Conservation (phyloP, 2,888 invertebrate genomes). For the Nezara viridula region DNA sequence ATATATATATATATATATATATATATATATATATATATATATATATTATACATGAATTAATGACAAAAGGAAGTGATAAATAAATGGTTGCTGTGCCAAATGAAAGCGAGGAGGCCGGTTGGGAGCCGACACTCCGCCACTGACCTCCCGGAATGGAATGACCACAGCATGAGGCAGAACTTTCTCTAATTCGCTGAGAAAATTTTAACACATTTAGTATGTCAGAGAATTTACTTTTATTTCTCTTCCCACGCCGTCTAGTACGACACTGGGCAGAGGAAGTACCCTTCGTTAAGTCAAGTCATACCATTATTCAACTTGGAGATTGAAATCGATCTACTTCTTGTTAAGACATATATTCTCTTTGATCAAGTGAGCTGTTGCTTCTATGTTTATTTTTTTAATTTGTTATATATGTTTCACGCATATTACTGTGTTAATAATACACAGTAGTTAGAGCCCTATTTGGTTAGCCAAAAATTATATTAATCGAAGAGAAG, state of each 20-base stretch:
- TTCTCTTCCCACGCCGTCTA: background rate
- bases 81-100: too few relatives aligned
- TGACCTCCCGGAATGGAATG: background rate
- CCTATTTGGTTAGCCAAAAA: too few relatives aligned
- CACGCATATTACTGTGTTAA: too few relatives aligned
- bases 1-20: too few relatives aligned
- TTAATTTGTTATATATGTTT: too few relatives aligned
- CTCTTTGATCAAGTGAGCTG: background rate
- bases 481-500: too few relatives aligned
- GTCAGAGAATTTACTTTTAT: conserved; percentile 15
- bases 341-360: background rate
- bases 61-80: too few relatives aligned
- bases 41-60: too few relatives aligned
- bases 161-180: background rate
- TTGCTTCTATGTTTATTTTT: too few relatives aligned
- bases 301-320: background rate
- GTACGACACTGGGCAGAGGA: background rate
- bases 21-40: too few relatives aligned
- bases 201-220: conserved; percentile 15
- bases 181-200: conserved; percentile 1
- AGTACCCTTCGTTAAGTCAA: background rate
- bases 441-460: too few relatives aligned
- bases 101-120: background rate
- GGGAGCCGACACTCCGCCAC: background rate
- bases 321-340: background rate